A percentile compares a stretch with the other conserved stretches of the same genome.
Conservation (phyloP, 1,140 invertebrate species). For the Linepithema humile region DNA sequence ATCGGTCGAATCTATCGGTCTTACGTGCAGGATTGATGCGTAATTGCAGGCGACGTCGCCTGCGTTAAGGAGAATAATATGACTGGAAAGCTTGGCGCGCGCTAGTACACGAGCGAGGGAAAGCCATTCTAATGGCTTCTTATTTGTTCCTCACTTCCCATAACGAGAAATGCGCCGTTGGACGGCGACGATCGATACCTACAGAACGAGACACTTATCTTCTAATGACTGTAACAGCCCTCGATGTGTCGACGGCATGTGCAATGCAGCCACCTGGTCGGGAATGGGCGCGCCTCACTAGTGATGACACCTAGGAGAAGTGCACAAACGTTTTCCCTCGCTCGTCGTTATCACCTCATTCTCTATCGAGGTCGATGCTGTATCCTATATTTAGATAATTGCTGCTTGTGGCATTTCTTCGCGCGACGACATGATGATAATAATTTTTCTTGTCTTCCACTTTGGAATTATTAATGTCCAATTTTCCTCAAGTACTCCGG, state of each 20-base stretch:
- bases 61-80: slow-evolving; percentile 46
- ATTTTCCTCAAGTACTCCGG: neutral
- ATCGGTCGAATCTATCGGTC: neutral
- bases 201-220: slow-evolving; percentile 66
- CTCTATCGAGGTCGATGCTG: slow-evolving; percentile 12
- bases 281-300: slow-evolving; percentile 43
- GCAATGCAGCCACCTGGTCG: slow-evolving; percentile 56
- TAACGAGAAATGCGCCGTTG: slow-evolving; percentile 22
- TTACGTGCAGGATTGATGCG: slow-evolving; percentile 9
- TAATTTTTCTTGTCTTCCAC: neutral
- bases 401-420: neutral
- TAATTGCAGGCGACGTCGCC: slow-evolving; percentile 39
- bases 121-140: slow-evolving; percentile 32
- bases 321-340: slow-evolving; percentile 14
- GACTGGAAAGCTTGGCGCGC: slow-evolving; percentile 31
- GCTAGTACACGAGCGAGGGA: neutral
- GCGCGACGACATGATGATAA: neutral
- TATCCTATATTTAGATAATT: slow-evolving; percentile 36
- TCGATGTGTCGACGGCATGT: slow-evolving; percentile 54
- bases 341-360: neutral
- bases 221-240: slow-evolving; percentile 54
- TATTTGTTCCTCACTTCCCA: slow-evolving; percentile 52
- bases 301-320: slow-evolving; percentile 14
- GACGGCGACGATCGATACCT: slow-evolving; percentile 52
- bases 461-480: slow-evolving; percentile 19